Evolutionary conservation across 2,113 vertebrate genomes (phyloP), one percentile per base, ranked within the genome.

Genomic region (Axis porcinus): DNA sequence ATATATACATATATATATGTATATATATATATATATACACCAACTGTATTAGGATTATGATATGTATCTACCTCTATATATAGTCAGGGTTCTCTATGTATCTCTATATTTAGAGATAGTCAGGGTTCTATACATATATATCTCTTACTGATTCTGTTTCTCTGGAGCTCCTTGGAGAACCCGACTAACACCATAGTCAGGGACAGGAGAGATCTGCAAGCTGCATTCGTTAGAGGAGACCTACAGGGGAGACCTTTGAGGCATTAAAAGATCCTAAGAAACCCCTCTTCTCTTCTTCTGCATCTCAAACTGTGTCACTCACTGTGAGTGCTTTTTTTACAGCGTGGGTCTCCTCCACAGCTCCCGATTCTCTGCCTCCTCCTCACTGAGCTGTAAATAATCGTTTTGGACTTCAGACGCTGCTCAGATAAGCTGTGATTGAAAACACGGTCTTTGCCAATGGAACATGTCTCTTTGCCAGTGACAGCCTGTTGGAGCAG

Each of bases 371-470:
- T 30, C 91, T 94, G 88, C 94, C 96, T 33, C 97, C 87, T 97
- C 93, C 93, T 98, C 97, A 96, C 93, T 33, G 91, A 98, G 96
- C 97, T 97, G 94, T 98, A 98, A 98, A 98, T 98, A 98, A 98
- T 97, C 93, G 86, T 95, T 98, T 97, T 98, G 98, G 97, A 98
- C 97, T 98, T 98, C 94, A 96, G 98, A 97, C 95, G 94, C 91
- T 86, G 95, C 97, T 97, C 97, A 93, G 97, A 95, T 67, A 92
- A 85, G 97, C 97, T 97, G 95, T 95, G 97, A 97, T 58, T 97
- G 96, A 97, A 97, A 98, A 92, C 96, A 87, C 0, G 14, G 92
- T 95, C 97, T 96, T 94, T 97, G 98, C 97, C 98, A 97, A 62
- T 57, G 92, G 96, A 97, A 96, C 97, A 40, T 97, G 97, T 97